phyloP scores from a whole-genome alignment of 1,140 invertebrate species.

The Diuraphis noxia region DNA sequence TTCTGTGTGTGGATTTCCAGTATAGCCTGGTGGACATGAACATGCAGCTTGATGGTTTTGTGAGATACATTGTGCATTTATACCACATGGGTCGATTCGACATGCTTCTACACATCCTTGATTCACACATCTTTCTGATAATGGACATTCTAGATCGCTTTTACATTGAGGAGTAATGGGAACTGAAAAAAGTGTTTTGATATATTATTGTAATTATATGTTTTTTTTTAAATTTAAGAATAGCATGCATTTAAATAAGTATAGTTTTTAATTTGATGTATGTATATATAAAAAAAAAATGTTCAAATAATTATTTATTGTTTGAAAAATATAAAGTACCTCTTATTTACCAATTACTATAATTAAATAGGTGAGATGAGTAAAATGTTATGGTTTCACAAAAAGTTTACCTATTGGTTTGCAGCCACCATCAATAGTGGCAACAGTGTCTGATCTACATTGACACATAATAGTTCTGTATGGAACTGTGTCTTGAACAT shows the following conservation, averaged over 20 bases:
- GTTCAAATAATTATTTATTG: background rate
- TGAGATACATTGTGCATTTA: constrained; percentile 81
- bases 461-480: constrained; percentile 79
- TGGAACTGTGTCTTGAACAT: constrained; percentile 76
- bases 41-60: constrained; percentile 76
- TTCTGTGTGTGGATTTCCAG: constrained; percentile 80
- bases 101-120: constrained; percentile 82
- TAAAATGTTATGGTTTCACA: background rate
- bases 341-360: background rate
- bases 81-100: constrained; percentile 74
- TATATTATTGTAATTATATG: background rate
- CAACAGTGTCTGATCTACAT: constrained; percentile 74
- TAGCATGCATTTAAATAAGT: background rate
- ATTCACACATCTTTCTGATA: constrained; percentile 72
- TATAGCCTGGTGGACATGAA: constrained; percentile 75
- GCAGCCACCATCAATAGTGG: constrained; percentile 68
- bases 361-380: background rate
- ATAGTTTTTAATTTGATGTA: background rate
- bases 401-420: constrained; percentile 63
- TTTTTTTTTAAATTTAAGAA: background rate
- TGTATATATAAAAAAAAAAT: background rate
- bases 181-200: constrained; percentile 7
- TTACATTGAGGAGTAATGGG: constrained; percentile 62
- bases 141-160: constrained; percentile 74
- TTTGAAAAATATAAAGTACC: background rate